Percentiles rank a stretch among this genome's conserved stretches.
These are phyloP conservation scores for Ceratosolen solmsi DNA, from an alignment of 1,140 invertebrate species.

Conservation along the genomic window DNA sequence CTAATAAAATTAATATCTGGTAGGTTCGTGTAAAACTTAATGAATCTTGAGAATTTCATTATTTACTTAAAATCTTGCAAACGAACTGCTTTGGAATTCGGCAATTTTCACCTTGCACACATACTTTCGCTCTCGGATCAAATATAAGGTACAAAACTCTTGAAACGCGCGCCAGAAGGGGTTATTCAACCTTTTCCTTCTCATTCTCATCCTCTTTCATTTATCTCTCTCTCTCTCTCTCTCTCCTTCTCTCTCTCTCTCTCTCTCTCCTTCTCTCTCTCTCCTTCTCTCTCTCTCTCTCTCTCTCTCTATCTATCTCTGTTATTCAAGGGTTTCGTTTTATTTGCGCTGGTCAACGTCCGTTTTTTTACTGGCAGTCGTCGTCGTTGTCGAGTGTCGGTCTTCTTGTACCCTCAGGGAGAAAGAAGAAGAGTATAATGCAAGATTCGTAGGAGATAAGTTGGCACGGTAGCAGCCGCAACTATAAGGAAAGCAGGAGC, in stretches of 20 bases:
- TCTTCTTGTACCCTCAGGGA: constrained; percentile 20
- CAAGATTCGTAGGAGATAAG: constrained; percentile 67
- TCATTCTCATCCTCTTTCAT: not conserved
- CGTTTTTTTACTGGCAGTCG: constrained; percentile 12
- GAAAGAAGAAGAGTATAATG: constrained; percentile 31
- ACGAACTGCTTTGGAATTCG: not conserved
- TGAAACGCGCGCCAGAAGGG: constrained; percentile 6
- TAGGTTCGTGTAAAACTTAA: constrained; percentile 2
- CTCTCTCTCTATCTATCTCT: not conserved
- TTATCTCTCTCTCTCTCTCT: not conserved
- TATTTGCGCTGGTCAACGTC: constrained; percentile 15
- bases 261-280: not conserved
- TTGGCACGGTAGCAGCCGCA: constrained; percentile 66
- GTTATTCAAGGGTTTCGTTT: not conserved
- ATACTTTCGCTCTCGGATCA: constrained; percentile 40
- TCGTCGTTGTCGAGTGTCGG: constrained; percentile 47
- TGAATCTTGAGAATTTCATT: constrained; percentile 34
- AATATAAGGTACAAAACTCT: not conserved
- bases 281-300: not conserved
- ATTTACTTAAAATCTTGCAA: constrained; percentile 16
- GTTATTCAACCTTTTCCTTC: constrained; percentile 31
- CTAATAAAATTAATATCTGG: not conserved
- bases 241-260: not conserved
- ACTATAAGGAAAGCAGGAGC: constrained; percentile 30
- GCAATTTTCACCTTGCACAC: not conserved